Evolutionary conservation across 2,888 invertebrate genomes (phyloP), one percentile per base, ranked within the genome.

Genomic region (Rhagophthalmus giganteus): DNA sequence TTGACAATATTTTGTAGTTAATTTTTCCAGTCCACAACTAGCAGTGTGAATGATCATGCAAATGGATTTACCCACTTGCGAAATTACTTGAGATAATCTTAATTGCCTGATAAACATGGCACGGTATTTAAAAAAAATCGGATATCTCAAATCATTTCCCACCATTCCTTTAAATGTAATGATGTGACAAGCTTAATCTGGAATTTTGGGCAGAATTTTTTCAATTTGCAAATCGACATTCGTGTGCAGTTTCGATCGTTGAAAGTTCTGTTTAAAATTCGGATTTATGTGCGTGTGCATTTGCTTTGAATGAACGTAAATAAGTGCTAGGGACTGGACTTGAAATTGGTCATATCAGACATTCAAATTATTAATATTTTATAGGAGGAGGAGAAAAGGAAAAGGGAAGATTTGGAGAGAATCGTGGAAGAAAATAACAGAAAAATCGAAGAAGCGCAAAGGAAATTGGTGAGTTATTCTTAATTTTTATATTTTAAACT

Each of bases 341-440:
- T 53, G 58, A 62, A 58, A 37, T n/a, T 54, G 54, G 61, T 54
- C 27, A 60, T 62, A 63, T 64, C 68, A 66, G 74, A 75, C 76
- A 76, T 69, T 75, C 76, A 60, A 67, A 67, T 57, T 50, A 58
- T 67, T 76, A 78, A 77, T 78, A 76, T 81, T 79, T 85, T 85
- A 84, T 90, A 97, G 96, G 96, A 95, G 83, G 95, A 94, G 84
- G 96, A 97, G 82, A 86, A 86, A 78, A 87, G 88, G 80, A 95
- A 96, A 81, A 87, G 94, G 70, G 90, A 93, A 83, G 93, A 94
- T 78, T 83, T 96, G 74, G 95, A 96, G 80, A 86, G 86, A 78
- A 96, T 96, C 78, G 87, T 96, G 85, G 94, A 93, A 68, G 96
- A 97, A 81, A 97, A 97, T 81, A 95, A 95, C 83, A 86, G 85